Percentiles rank a stretch among this genome's conserved stretches.
Evolutionary conservation across 1,140 invertebrate genomes (phyloP).

Genomic region (Lepidurus couesii): DNA sequence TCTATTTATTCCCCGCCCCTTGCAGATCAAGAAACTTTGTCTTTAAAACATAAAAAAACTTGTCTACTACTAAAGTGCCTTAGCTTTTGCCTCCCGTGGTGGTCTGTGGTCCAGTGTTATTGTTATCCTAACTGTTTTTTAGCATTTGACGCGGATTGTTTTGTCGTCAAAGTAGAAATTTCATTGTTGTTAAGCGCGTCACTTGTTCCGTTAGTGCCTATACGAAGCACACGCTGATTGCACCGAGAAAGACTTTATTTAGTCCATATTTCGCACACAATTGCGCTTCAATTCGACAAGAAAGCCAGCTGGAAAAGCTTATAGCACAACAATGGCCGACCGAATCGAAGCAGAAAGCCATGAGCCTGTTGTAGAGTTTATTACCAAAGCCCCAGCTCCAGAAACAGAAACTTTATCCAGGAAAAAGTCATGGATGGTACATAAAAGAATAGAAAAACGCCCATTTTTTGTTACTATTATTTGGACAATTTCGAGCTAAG

Average conservation of each 20-base stretch:
- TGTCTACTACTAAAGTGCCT: background rate
- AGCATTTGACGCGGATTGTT: background rate
- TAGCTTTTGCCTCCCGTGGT: background rate
- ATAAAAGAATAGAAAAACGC: background rate
- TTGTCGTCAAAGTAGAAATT: background rate
- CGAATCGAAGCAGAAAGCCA: background rate
- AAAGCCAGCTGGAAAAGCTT: background rate
- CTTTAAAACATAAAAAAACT: too few relatives aligned
- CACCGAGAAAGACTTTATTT: too few relatives aligned
- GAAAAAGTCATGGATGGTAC: background rate
- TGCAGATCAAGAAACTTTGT: too few relatives aligned
- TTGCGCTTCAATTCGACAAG: background rate
- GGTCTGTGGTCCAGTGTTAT: conserved; percentile 8
- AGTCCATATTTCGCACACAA: background rate
- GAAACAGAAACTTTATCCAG: background rate
- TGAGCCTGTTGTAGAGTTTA: conserved; percentile 1
- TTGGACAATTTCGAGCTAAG: too few relatives aligned
- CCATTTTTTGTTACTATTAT: too few relatives aligned
- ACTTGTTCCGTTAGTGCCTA: background rate
- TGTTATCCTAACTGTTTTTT: background rate
- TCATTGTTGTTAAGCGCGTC: background rate
- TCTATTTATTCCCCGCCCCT: background rate
- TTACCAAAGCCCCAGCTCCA: background rate
- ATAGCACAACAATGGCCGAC: background rate
- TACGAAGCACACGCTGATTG: background rate